Conservation (phyloP, 1,140 invertebrate species). For the Drosophila melanica region DNA sequence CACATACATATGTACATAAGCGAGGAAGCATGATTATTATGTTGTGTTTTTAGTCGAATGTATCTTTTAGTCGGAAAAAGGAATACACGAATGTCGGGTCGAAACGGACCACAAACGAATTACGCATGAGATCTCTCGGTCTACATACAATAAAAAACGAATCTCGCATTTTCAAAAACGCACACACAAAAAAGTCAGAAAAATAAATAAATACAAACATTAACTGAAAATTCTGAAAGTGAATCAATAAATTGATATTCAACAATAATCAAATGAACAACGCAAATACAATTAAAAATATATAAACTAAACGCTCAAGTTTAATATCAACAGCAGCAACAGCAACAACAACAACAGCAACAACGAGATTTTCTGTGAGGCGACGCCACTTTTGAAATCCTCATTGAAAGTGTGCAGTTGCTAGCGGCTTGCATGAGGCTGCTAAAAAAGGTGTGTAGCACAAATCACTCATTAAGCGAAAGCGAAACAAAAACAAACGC, state of each 20-base stretch:
- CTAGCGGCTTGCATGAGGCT: constrained; percentile 74
- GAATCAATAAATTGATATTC: constrained; percentile 45
- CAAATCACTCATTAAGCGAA: constrained; percentile 15
- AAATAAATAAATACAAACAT: constrained; percentile 23
- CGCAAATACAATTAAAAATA: constrained; percentile 12
- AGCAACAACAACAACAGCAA: constrained; percentile 48
- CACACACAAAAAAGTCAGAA: constrained; percentile 45
- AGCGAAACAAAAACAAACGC: constrained; percentile 7
- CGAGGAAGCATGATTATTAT: constrained; percentile 59
- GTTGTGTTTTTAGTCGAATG: constrained; percentile 79
- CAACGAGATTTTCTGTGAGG: constrained; percentile 35
- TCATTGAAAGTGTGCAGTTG: constrained; percentile 50
- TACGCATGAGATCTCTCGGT: constrained; percentile 68
- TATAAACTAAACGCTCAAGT: constrained; percentile 25
- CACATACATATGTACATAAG: constrained; percentile 10
- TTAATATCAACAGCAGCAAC: constrained; percentile 39
- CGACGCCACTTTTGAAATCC: constrained; percentile 32
- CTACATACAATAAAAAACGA: constrained; percentile 38
- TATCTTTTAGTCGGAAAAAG: constrained; percentile 79
- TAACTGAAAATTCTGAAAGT: constrained; percentile 18
- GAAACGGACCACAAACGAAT: constrained; percentile 55
- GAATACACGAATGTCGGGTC: constrained; percentile 74
- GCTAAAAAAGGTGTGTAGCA: constrained; percentile 75
- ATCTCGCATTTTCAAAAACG: constrained; percentile 61
- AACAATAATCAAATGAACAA: constrained; percentile 20